These are phyloP conservation scores for Gasterosteus nipponicus DNA, from an alignment of 2,113 vertebrate species.

Conservation along the genomic window DNA sequence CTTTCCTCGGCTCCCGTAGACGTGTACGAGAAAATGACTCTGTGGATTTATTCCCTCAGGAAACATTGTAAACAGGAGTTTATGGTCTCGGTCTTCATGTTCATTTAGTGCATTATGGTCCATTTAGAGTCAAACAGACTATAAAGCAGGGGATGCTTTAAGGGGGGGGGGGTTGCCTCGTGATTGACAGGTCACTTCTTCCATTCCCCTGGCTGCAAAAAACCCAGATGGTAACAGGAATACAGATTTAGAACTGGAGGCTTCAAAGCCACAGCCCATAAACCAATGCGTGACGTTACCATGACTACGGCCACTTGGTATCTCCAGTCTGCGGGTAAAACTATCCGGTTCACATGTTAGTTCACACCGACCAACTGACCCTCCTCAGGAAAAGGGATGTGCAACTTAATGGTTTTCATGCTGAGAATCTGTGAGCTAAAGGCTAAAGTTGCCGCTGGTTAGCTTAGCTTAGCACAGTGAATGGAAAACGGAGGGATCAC, in stretches of 20 bases:
- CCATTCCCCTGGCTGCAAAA: too few relatives aligned
- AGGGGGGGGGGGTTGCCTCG: background rate
- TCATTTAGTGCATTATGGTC: background rate
- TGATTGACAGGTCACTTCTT: background rate
- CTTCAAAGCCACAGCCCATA: too few relatives aligned
- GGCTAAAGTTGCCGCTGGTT: background rate
- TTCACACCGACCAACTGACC: background rate
- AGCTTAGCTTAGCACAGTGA: slow-evolving; percentile 4
- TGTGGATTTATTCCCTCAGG: too few relatives aligned
- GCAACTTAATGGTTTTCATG: background rate
- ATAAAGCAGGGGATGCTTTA: background rate
- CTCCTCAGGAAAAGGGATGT: background rate
- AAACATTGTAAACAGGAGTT: too few relatives aligned
- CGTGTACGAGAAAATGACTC: too few relatives aligned
- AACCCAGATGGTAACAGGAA: too few relatives aligned
- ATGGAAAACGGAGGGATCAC: background rate
- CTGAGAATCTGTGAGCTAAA: background rate
- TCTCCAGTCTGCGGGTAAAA: background rate
- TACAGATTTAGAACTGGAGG: too few relatives aligned
- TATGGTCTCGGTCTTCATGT: too few relatives aligned
- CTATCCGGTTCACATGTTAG: background rate
- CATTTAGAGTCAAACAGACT: background rate
- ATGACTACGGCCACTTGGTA: too few relatives aligned
- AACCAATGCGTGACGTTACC: too few relatives aligned
- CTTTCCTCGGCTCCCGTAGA: too few relatives aligned